Base-by-base conservation (phyloP, 2,797 vertebrate genomes). In the Cichlasoma orientale region DNA sequence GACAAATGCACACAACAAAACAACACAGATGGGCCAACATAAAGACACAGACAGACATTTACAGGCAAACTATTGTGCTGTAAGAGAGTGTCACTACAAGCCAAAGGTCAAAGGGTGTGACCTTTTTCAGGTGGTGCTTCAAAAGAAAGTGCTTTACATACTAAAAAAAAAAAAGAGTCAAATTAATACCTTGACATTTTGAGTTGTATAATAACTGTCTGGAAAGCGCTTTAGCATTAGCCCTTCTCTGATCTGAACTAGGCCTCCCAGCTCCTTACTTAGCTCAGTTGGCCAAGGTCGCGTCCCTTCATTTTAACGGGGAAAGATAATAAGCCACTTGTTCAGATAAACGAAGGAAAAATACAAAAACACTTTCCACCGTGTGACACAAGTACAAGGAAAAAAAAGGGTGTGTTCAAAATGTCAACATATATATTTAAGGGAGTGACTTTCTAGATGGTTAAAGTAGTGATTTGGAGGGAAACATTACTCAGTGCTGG, bases 171-270 rank as follows among this genome's bases (percentile, higher is more conserved):
- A 47, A 68, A 52, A 31, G 36, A 75, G 69, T 76, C 56, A 81
- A 87, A 88, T 41, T 82, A 81, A 88, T 84, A 89, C 77, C n/a
- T 68, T 89, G 88, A 92, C 93, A 92, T 93, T 94, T 92, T 91
- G 89, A 92, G 83, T 88, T 72, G 66, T 23, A 83, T 10, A 66
- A n/a, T 66, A 31, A 44, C 25, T 68, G 1, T 79, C 71, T 72
- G 75, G 70, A 81, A 87, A 87, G 86, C 73, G 59, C 57, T 82
- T 63, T 0, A 74, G 69, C 66, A 77, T 61, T 56, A 41, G 47
- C 84, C 55, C 74, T 78, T 84, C 73, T 3, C 63, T 71, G 44
- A 86, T 66, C 66, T 83, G 82, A 86, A 73, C 56, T 1, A 1
- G 47, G 55, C 56, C 61, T 27, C 8, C 3, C 11, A 29, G 54